Conservation (phyloP, 2,113 vertebrate species). For the Ovibos moschatus region DNA sequence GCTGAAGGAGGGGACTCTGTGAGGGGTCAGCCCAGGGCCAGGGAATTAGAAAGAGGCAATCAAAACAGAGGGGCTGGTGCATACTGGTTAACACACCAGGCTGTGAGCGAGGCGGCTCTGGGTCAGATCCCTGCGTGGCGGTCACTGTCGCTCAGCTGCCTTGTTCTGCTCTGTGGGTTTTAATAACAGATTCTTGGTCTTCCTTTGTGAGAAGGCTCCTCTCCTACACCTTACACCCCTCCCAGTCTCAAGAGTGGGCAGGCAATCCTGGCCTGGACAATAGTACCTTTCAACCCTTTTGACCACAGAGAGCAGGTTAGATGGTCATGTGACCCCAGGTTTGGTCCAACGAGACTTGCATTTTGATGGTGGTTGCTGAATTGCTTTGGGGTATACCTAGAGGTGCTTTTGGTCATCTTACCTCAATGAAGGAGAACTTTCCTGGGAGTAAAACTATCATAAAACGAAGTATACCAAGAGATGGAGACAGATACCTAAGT, state of each 20-base stretch:
- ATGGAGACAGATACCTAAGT: neutral
- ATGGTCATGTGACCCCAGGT: rapidly evolving
- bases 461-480: neutral
- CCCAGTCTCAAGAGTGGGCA: no score
- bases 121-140: neutral
- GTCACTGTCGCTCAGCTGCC: rapidly evolving
- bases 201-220: neutral
- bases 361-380: neutral
- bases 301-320: neutral
- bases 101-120: rapidly evolving
- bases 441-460: neutral
- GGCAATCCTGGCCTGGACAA: neutral
- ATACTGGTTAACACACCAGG: neutral
- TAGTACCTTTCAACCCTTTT: neutral
- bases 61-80: neutral
- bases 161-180: neutral
- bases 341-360: neutral
- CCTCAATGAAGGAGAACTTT: neutral
- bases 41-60: conserved; percentile 23
- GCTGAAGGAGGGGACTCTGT: neutral
- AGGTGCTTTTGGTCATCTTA: neutral
- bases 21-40: conserved; percentile 7
- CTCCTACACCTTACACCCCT: rapidly evolving
- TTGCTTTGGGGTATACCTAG: neutral
- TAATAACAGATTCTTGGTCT: neutral